Base-by-base conservation (phyloP, 2,113 vertebrate genomes). In the Amphiprion percula region DNA sequence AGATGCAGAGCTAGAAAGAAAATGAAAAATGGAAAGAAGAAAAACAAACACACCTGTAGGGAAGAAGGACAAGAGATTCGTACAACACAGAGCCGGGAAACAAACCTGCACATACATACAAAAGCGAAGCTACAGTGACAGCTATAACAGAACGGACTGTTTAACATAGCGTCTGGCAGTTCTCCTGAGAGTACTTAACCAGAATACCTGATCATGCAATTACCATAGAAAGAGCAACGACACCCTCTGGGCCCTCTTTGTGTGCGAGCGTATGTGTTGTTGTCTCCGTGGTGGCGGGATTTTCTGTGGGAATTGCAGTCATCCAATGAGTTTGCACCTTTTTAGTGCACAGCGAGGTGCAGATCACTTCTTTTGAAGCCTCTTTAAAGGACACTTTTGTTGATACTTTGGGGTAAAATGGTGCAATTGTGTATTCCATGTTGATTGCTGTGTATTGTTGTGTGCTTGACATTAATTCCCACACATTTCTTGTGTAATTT, bases 161-260 rank as follows among this genome's bases (percentile, higher is more conserved):
- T 86, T 82, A 89, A 77, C 79, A 76, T 81, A 81, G 66, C 58
- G 19, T 70, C 67, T 79, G 68, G 70, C 77, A 37, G 47, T 79
- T 78, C 85, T 87, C 85, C 63, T 75, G 82, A 92, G 86, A 87
- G 84, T 69, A 68, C 84, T 84, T 79, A 80, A 80, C 46, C 86
- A 72, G 87, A 88, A 90, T 81, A 90, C 84, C 74, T 86, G 82
- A 85, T 88, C 79, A 82, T n/a, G 26, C 80, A 79, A 82, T 88
- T 83, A 79, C 80, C 87, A 91, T 87, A 80, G 79, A 88, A 85
- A 82, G 81, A 82, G 70, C 85, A 86, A 74, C 74, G 83, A 74
- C 49, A 75, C 68, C 88, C 85, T 74, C 62, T 39, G 67, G 87
- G 63, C 56, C 24, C 11, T 65, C 3, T 69, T 16, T 23, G 10